These are phyloP conservation scores for Furcifer pardalis DNA, from an alignment of 2,797 vertebrate species.

Conservation along the genomic window DNA sequence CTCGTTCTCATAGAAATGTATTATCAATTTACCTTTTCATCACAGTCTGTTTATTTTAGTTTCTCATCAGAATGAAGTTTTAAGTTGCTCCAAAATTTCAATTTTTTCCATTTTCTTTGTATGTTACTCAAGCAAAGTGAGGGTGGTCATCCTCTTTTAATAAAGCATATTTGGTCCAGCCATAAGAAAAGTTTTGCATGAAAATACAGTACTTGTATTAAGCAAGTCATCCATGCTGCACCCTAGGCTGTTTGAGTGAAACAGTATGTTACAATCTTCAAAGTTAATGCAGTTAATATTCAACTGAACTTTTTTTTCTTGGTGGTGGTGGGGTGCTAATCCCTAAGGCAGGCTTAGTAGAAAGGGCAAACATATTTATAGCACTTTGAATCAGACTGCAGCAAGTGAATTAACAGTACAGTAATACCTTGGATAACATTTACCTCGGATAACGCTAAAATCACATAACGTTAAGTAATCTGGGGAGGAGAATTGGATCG, in stretches of 20 bases:
- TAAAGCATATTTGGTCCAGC: constrained; percentile 46
- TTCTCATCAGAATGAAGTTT: background rate
- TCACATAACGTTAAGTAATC: no score
- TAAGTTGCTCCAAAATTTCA: constrained; percentile 17
- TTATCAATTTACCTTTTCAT: constrained; percentile 9
- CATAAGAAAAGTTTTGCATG: constrained; percentile 47
- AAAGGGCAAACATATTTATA: constrained; percentile 95
- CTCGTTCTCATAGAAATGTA: background rate
- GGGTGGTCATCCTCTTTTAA: constrained; percentile 49
- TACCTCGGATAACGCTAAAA: no score
- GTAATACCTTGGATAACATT: no score
- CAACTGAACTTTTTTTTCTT: constrained; percentile 78
- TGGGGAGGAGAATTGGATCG: no score
- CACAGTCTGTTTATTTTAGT: constrained; percentile 35
- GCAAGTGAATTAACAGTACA: constrained; percentile 78
- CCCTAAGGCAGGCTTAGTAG: constrained; percentile 81
- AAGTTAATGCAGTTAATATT: constrained; percentile 81
- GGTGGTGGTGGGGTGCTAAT: constrained; percentile 84
- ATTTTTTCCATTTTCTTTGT: background rate
- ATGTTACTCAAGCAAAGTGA: constrained; percentile 28
- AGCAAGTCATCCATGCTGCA: constrained; percentile 70
- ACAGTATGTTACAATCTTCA: constrained; percentile 67
- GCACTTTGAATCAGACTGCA: constrained; percentile 86
- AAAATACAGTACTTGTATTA: constrained; percentile 71
- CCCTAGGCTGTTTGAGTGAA: constrained; percentile 69